Conservation (phyloP, 2,888 invertebrate species). For the Thecophora atra region DNA sequence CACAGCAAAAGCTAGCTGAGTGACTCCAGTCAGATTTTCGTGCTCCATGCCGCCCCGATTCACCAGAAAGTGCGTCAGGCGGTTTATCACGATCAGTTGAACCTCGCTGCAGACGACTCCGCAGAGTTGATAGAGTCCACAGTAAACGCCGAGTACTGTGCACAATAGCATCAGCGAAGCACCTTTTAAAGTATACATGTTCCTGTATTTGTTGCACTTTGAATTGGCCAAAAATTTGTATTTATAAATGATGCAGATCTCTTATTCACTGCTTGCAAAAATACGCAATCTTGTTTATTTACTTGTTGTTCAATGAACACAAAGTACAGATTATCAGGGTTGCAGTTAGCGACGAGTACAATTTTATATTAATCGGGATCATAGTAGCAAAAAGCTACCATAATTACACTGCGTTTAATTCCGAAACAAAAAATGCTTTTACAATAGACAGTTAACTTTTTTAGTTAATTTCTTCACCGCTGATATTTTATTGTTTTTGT, state of each 20-base stretch:
- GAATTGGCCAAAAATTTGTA: too few relatives aligned
- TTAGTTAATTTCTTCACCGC: too few relatives aligned
- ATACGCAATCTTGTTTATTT: background rate
- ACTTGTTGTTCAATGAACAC: background rate
- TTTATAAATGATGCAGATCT: background rate
- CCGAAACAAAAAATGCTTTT: too few relatives aligned
- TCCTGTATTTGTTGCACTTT: background rate
- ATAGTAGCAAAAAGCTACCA: background rate
- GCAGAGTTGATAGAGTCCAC: background rate
- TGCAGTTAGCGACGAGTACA: background rate
- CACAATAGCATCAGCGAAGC: slow-evolving; percentile 6
- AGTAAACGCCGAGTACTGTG: slow-evolving; percentile 1
- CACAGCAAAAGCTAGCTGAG: background rate
- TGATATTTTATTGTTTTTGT: too few relatives aligned
- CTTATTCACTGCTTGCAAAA: background rate
- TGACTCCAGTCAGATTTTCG: background rate
- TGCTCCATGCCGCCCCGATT: background rate
- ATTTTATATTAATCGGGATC: background rate
- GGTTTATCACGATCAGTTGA: background rate
- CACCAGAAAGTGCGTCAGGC: background rate
- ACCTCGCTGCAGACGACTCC: background rate
- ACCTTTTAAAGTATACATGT: slow-evolving; percentile 1
- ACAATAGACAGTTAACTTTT: too few relatives aligned
- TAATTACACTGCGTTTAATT: background rate
- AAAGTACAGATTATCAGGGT: background rate